Evolutionary conservation across 2,797 vertebrate genomes (phyloP).

Genomic region (Malacoctenus gilli): DNA sequence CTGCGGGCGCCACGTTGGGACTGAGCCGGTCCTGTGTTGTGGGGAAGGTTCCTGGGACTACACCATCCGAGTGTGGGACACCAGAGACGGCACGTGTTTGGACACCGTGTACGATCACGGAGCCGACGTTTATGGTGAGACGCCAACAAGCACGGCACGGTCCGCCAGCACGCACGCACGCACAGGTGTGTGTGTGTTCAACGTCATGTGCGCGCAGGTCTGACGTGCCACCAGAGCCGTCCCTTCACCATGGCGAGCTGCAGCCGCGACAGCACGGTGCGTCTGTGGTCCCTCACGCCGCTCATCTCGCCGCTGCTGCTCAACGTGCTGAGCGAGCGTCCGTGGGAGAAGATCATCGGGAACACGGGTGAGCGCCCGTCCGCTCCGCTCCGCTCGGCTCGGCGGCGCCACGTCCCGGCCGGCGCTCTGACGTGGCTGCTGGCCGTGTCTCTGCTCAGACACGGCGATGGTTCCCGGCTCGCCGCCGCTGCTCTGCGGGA

Average conservation of each 20-base stretch:
- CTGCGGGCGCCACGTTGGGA: too few species aligned
- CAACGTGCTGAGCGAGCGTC: conserved; percentile 87
- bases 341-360: conserved; percentile 93
- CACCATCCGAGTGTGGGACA: conserved; percentile 96
- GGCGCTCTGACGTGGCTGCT: too few species aligned
- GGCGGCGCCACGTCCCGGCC: too few species aligned
- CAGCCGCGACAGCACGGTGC: conserved; percentile 95
- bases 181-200: neutral
- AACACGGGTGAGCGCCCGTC: conserved; percentile 84
- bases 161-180: too few species aligned
- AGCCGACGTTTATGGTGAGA: conserved; percentile 95
- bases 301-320: conserved; percentile 89
- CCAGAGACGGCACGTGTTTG: conserved; percentile 91
- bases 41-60: conserved; percentile 93
- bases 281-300: conserved; percentile 93
- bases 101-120: conserved; percentile 94
- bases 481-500: conserved; percentile 92
- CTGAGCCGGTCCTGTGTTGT: neutral
- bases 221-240: conserved; percentile 91
- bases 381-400: too few species aligned
- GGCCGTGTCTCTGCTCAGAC: conserved; percentile 75
- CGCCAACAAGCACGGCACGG: too few species aligned
- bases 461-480: conserved; percentile 85
- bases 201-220: conserved; percentile 79
- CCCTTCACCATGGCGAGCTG: conserved; percentile 98